phyloP scores from a whole-genome alignment of 2,888 invertebrate species.

The Clistopyga incitator region DNA sequence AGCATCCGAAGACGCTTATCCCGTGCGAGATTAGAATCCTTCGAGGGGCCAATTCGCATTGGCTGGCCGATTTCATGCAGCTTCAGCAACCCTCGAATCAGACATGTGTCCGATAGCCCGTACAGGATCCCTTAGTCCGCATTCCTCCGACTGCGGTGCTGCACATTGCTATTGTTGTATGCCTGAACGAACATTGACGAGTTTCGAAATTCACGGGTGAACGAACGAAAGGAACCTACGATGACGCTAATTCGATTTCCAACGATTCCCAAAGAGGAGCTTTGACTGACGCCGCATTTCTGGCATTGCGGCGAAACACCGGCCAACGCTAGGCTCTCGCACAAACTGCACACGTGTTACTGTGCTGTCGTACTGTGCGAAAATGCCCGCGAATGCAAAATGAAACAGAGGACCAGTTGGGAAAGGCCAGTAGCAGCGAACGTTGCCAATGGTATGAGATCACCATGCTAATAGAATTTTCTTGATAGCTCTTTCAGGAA shows the following conservation, averaged over 20 bases:
- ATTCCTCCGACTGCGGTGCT: conserved; percentile 17
- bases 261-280: conserved; percentile 63
- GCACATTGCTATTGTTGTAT: conserved; percentile 7
- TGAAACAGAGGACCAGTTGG: conserved; percentile 29
- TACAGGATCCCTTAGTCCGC: conserved; percentile 6
- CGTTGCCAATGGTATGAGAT: conserved; percentile 3
- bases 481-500: conserved; percentile 36
- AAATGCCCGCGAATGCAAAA: conserved; percentile 42
- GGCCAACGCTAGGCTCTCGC: background rate
- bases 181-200: conserved; percentile 49
- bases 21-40: conserved; percentile 15
- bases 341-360: conserved; percentile 34
- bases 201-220: conserved; percentile 62
- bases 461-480: conserved; percentile 45
- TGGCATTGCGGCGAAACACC: conserved; percentile 41
- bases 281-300: conserved; percentile 64
- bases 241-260: conserved; percentile 70
- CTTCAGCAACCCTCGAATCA: conserved; percentile 16
- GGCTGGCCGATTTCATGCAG: background rate
- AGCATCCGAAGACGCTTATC: background rate
- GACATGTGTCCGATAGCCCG: background rate
- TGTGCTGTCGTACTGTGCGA: conserved; percentile 13
- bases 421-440: background rate
- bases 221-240: conserved; percentile 65
- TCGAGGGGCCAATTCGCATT: background rate